phyloP scores from a whole-genome alignment of 2,113 vertebrate genomes.

The Myocastor coypus region DNA sequence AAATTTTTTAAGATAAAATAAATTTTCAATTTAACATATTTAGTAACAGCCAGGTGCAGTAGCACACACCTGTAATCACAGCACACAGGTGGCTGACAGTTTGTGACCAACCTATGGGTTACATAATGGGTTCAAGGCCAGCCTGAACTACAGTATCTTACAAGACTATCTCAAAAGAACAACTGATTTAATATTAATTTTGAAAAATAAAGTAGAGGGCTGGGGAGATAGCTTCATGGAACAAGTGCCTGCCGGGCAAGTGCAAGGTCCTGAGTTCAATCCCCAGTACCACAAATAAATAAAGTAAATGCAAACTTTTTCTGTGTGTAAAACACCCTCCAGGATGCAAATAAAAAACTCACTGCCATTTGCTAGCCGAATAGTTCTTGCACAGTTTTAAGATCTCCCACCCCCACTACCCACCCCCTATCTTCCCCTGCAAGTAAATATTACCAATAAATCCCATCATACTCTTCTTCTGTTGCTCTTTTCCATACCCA shows the following conservation, averaged over 20 bases:
- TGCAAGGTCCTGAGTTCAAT: too few species aligned
- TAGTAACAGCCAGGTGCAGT: background rate
- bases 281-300: background rate
- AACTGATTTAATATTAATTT: background rate
- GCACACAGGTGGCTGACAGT: background rate
- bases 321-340: background rate
- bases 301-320: slow-evolving; percentile 39
- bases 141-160: background rate
- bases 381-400: background rate
- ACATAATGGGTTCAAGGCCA: background rate
- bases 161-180: background rate
- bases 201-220: slow-evolving; percentile 33
- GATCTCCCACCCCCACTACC: background rate
- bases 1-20: background rate
- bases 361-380: background rate
- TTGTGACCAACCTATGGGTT: background rate
- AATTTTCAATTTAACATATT: background rate
- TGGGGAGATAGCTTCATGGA: too few species aligned
- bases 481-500: background rate
- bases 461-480: background rate
- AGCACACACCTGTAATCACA: background rate
- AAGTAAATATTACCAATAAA: slow-evolving; percentile 4
- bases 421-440: background rate
- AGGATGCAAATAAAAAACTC: background rate
- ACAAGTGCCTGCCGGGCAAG: too few species aligned